Percentiles rank a stretch among this genome's conserved stretches.
These are phyloP conservation scores for Aspidiotus rigidus DNA, from an alignment of 2,888 invertebrate species.

Conservation along the genomic window DNA sequence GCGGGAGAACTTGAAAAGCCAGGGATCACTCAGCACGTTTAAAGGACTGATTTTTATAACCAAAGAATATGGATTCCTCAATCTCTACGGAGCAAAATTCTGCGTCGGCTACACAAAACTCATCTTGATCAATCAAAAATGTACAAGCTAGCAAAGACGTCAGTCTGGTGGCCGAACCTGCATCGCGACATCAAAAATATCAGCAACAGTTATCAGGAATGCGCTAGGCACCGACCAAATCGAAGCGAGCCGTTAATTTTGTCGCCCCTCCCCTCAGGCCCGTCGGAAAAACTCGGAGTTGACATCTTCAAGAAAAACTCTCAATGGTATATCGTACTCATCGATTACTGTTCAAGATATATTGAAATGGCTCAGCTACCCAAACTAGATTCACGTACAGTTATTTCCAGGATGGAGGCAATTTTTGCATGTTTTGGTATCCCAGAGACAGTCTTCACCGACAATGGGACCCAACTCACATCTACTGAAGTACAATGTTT, in stretches of 20 bases:
- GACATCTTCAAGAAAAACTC: conserved; percentile 12
- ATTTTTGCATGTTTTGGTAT: conserved; percentile 11
- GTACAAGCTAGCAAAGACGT: no score
- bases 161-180: no score
- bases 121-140: no score
- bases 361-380: conserved; percentile 5
- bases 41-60: conserved; percentile 14
- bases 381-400: background rate
- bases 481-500: background rate
- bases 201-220: background rate
- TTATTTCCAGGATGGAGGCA: no score
- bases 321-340: no score
- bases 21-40: background rate
- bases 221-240: background rate
- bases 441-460: background rate
- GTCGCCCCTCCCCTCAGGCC: background rate
- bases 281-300: conserved; percentile 13
- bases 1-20: background rate
- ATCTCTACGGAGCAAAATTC: no score
- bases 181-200: conserved; percentile 9
- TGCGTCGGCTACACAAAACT: no score
- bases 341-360: conserved; percentile 23
- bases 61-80: no score
- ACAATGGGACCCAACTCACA: background rate
- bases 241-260: no score